Evolutionary conservation across 2,113 vertebrate genomes (phyloP), one percentile per base, ranked within the genome.

Genomic region (Coracopsis vasa): DNA sequence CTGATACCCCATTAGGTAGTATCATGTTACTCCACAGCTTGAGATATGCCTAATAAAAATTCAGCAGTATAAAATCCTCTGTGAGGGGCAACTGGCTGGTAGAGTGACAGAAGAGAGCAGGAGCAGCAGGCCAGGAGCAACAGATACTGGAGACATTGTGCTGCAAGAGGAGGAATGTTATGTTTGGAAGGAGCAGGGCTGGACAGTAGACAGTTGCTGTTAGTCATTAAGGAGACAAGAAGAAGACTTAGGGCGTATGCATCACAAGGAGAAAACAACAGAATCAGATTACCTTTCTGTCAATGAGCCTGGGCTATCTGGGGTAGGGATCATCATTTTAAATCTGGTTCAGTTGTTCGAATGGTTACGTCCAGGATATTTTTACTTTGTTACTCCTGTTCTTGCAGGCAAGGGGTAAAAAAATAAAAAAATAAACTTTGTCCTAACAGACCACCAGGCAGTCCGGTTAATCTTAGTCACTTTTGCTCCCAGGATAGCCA

Each of bases 241-340:
- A 19, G 27, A 56, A 67, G 27, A 23, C 0, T 0, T 17, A 54
- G 9, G 18, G 16, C 6, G 35, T 50, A 6, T 50, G 27, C 18
- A 31, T 35, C 47, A 9, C 35, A 85, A 23, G 13, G 11, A 62
- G 6, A n/a, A 85, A 74, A 67, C 14, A 71, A 41, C 2, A 54
- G 35, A 48, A 44, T 64, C 35, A 45, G n/a, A 60, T 18, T 65
- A 51, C 16, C 18, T 53, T 81, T 47, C 60, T 21, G 13, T 1
- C 15, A 65, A 18, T 51, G 21, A 70, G 11, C 8, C 18, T 79
- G 23, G 31, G 11, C 14, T 58, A 11, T 33, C n/a, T 77, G 44
- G 21, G 11, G 47, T 53, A 64, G 4, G 11, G 18, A 60, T 47
- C 25, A 65, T 45, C 0, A 47, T 25, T 90, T 71, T 65, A 64